A percentile compares a stretch with the other conserved stretches of the same genome.
phyloP scores from a whole-genome alignment of 2,888 invertebrate species.

The Keiferia lycopersicella region DNA sequence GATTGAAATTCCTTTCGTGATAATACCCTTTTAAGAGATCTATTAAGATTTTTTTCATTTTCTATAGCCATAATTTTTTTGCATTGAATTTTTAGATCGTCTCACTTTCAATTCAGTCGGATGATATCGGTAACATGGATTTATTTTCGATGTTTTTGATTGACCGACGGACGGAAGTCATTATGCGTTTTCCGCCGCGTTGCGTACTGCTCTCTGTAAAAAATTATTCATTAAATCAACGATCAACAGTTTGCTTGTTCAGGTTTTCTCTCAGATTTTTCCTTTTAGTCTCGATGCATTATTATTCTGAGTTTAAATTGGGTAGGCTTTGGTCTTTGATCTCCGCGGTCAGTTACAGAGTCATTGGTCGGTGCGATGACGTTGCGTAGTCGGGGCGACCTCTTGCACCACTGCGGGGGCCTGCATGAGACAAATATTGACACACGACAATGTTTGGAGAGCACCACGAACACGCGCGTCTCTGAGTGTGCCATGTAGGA shows the following conservation, averaged over 20 bases:
- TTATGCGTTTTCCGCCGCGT: conserved; percentile 76
- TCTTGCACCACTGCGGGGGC: conserved; percentile 62
- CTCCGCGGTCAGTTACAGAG: conserved; percentile 36
- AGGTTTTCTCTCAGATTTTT: conserved; percentile 49
- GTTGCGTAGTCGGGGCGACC: conserved; percentile 45
- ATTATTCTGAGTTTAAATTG: not conserved
- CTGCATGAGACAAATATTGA: conserved; percentile 73
- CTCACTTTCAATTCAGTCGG: conserved; percentile 36
- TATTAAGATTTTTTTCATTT: conserved; percentile 5
- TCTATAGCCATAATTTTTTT: conserved; percentile 16
- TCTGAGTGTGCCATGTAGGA: conserved; percentile 52
- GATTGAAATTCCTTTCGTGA: not conserved
- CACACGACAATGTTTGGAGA: conserved; percentile 67
- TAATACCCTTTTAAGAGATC: conserved; percentile 2
- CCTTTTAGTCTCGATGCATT: conserved; percentile 37
- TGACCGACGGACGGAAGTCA: conserved; percentile 71
- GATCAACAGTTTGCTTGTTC: conserved; percentile 53
- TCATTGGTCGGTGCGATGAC: conserved; percentile 43
- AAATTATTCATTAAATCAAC: conserved; percentile 76
- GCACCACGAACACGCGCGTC: conserved; percentile 65
- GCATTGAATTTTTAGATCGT: conserved; percentile 37
- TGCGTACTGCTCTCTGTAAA: conserved; percentile 67
- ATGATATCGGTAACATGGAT: conserved; percentile 46
- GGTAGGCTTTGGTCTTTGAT: conserved; percentile 33
- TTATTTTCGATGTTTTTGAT: conserved; percentile 71